Evolutionary conservation across 2,888 invertebrate species (phyloP).

Genomic region (Drosophila melanosoma): DNA sequence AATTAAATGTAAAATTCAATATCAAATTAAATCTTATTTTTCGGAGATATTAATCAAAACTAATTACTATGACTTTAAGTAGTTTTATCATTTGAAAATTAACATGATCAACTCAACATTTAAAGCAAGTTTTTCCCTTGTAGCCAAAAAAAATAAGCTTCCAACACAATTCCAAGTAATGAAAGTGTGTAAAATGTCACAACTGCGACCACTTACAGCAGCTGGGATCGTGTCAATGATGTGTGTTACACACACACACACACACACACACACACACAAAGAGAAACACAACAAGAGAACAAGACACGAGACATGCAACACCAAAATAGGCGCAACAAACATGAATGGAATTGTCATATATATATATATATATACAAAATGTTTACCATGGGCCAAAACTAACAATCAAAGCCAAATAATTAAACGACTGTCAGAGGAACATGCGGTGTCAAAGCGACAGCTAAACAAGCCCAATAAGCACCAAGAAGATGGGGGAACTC

Average conservation of each 20-base stretch:
- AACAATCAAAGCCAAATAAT: constrained; percentile 75
- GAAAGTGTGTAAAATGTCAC: constrained; percentile 48
- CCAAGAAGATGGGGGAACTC: constrained; percentile 14
- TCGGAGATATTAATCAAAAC: background rate
- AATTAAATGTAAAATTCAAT: no score
- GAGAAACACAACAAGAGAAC: constrained; percentile 15
- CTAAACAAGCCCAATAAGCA: constrained; percentile 23
- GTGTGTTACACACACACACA: constrained; percentile 43
- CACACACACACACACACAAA: constrained; percentile 19
- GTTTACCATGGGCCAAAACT: constrained; percentile 45
- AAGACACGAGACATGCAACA: constrained; percentile 52
- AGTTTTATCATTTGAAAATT: background rate
- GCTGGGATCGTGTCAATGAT: constrained; percentile 71
- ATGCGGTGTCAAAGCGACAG: constrained; percentile 53
- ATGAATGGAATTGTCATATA: constrained; percentile 69
- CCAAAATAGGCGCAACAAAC: constrained; percentile 61
- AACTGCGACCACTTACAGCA: constrained; percentile 46
- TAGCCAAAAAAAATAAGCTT: constrained; percentile 11
- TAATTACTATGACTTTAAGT: background rate
- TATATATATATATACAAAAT: constrained; percentile 22
- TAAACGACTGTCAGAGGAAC: constrained; percentile 76
- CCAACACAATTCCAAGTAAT: constrained; percentile 18
- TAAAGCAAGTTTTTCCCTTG: background rate
- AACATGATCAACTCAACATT: background rate
- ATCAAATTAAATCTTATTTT: no score